Evolutionary conservation across 2,888 invertebrate species (phyloP).

Genomic region (Tinea pellionella): DNA sequence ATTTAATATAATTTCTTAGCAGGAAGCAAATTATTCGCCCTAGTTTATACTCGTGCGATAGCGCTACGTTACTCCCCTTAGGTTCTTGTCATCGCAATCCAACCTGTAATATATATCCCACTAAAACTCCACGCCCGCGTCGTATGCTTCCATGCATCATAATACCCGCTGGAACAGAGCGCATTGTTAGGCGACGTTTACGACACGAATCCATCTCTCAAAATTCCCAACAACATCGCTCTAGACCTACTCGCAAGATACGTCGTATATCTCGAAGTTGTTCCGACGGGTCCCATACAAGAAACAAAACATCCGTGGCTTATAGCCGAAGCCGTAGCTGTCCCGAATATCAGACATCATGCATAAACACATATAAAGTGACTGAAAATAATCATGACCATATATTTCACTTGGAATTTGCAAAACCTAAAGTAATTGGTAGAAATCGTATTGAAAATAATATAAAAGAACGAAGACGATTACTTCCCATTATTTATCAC

Average conservation of each 20-base stretch:
- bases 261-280: slow-evolving; percentile 37
- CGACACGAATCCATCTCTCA: slow-evolving; percentile 20
- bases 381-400: slow-evolving; percentile 38
- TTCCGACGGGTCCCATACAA: slow-evolving; percentile 25
- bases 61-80: slow-evolving; percentile 37
- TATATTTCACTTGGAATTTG: slow-evolving; percentile 31
- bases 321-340: slow-evolving; percentile 38
- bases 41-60: slow-evolving; percentile 38
- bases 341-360: slow-evolving; percentile 35
- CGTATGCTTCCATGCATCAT: slow-evolving; percentile 36
- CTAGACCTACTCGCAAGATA: slow-evolving; percentile 27
- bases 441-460: not conserved
- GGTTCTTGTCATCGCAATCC: slow-evolving; percentile 20
- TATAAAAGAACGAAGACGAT: not conserved
- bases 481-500: not conserved
- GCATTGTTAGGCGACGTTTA: slow-evolving; percentile 31
- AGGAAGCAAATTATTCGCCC: not conserved
- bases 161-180: slow-evolving; percentile 33
- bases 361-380: slow-evolving; percentile 40
- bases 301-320: not conserved
- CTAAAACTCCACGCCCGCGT: slow-evolving; percentile 21
- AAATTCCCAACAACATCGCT: slow-evolving; percentile 26
- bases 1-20: not conserved
- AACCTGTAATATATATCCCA: slow-evolving; percentile 20
- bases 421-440: not conserved